A percentile compares a stretch with the other conserved stretches of the same genome.
Evolutionary conservation across 92 coral and sea anemone species (phyloP).

Genomic region (Ricordea florida): DNA sequence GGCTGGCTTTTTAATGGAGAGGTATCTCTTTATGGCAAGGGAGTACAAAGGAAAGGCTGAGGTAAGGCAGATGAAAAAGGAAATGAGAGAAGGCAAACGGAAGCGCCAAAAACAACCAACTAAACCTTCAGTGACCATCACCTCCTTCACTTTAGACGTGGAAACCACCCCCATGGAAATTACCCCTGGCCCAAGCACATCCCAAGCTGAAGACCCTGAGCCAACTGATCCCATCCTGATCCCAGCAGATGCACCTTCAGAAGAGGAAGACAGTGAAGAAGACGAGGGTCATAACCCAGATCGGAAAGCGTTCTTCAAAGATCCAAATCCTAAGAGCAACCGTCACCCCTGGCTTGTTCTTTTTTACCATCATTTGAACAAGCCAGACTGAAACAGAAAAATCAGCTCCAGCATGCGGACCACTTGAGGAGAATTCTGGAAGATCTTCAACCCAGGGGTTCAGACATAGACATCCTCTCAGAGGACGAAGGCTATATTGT

Average conservation of each 20-base stretch:
- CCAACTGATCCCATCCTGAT: too few relatives aligned
- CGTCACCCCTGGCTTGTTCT: not conserved
- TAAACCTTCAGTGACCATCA: too few relatives aligned
- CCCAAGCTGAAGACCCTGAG: too few relatives aligned
- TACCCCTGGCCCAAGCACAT: too few relatives aligned
- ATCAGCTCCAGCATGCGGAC: not conserved
- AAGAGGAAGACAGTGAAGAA: not conserved
- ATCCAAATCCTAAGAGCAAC: not conserved
- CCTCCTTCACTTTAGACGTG: too few relatives aligned
- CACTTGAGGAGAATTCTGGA: not conserved
- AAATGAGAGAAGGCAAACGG: too few relatives aligned
- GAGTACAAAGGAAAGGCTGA: too few relatives aligned
- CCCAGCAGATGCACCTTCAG: not conserved
- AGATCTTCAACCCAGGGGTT: not conserved
- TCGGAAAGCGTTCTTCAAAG: not conserved
- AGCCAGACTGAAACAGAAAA: not conserved
- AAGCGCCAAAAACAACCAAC: too few relatives aligned
- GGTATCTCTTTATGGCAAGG: too few relatives aligned
- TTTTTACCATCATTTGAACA: not conserved
- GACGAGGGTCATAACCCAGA: not conserved
- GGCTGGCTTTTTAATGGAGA: too few relatives aligned
- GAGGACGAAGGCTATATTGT: not conserved
- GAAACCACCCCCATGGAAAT: too few relatives aligned
- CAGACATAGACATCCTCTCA: not conserved
- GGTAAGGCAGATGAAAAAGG: not conserved